Conservation (phyloP, 2,888 invertebrate species). For the Biston betularia region DNA sequence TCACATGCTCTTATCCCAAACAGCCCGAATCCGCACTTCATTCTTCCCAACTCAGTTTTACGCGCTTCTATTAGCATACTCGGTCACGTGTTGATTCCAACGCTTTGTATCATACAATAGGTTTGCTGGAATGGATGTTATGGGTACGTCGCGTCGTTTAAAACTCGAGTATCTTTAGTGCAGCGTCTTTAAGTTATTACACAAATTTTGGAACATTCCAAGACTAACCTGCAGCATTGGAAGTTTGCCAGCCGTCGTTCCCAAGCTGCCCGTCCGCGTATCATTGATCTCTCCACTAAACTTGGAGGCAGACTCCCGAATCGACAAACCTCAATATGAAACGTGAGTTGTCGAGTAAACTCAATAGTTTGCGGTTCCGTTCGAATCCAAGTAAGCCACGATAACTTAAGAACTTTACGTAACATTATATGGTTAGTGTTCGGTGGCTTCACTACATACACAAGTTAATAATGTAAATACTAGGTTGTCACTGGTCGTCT, state of each 20-base stretch:
- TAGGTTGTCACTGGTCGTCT: background rate
- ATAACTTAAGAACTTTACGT: slow-evolving; percentile 45
- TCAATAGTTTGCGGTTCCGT: slow-evolving; percentile 44
- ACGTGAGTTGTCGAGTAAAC: slow-evolving; percentile 34
- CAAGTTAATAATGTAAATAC: slow-evolving; percentile 25
- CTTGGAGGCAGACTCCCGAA: slow-evolving; percentile 34
- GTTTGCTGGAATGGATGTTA: slow-evolving; percentile 18
- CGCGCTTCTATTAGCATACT: slow-evolving; percentile 36
- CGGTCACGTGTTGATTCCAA: slow-evolving; percentile 53
- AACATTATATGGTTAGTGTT: slow-evolving; percentile 36
- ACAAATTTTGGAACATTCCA: slow-evolving; percentile 52
- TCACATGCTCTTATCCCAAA: slow-evolving; percentile 66
- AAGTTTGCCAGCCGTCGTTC: slow-evolving; percentile 51
- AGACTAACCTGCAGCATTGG: slow-evolving; percentile 56
- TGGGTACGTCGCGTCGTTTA: slow-evolving; percentile 27
- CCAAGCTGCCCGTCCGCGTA: slow-evolving; percentile 39
- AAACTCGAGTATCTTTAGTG: slow-evolving; percentile 41
- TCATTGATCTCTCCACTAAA: slow-evolving; percentile 45
- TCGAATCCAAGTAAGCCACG: slow-evolving; percentile 39
- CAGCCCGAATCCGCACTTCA: slow-evolving; percentile 46
- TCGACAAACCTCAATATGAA: slow-evolving; percentile 32
- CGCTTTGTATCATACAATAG: slow-evolving; percentile 31
- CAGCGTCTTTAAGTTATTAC: slow-evolving; percentile 46
- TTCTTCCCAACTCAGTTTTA: slow-evolving; percentile 17
- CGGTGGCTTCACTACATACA: slow-evolving; percentile 19